phyloP scores from a whole-genome alignment of 2,797 vertebrate species.

The Gymnocypris eckloni region DNA sequence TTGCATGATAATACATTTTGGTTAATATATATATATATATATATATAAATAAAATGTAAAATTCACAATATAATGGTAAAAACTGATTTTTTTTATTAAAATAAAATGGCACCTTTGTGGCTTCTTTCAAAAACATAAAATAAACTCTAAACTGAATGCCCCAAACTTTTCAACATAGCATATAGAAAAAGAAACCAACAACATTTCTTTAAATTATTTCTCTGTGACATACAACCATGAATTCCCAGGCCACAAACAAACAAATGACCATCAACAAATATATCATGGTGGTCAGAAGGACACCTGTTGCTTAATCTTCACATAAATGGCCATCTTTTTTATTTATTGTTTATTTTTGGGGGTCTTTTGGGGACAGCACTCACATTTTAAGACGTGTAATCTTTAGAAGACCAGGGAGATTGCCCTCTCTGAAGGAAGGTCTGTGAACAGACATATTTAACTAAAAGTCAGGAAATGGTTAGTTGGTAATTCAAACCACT shows the following conservation, averaged over 20 bases:
- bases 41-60: no score
- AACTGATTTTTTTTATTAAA: neutral
- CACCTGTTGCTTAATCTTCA: neutral
- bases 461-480: neutral
- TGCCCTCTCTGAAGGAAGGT: neutral
- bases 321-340: neutral
- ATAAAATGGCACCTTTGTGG: neutral
- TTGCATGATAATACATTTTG: no score
- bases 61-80: neutral
- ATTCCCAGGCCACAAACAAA: neutral
- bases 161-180: neutral
- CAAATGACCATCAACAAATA: neutral
- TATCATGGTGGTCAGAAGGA: constrained; percentile 4
- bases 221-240: neutral
- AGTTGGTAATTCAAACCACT: neutral
- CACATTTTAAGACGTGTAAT: constrained; percentile 32
- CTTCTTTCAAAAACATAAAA: neutral
- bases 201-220: neutral
- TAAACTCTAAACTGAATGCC: no score
- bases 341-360: neutral
- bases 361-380: neutral
- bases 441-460: constrained; percentile 15
- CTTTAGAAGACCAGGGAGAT: constrained; percentile 26
- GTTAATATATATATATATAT: no score
- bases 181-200: neutral